Evolutionary conservation across 2,888 invertebrate species (phyloP).

Genomic region (Neocrepidodera transversa): DNA sequence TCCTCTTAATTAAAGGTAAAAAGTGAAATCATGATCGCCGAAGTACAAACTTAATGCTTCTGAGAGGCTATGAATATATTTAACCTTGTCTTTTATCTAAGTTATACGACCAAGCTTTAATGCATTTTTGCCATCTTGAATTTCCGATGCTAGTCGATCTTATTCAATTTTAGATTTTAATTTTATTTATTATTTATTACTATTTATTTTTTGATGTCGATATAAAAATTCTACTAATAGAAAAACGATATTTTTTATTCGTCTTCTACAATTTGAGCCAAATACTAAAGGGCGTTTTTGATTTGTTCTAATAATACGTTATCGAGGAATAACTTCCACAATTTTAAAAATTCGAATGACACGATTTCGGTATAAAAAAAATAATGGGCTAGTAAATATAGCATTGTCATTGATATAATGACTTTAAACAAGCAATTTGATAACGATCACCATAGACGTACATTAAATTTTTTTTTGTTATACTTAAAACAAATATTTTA

Average conservation of each 20-base stretch:
- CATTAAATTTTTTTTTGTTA: too few species aligned
- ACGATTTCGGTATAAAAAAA: conserved; percentile 37
- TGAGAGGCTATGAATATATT: conserved; percentile 53
- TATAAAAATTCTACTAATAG: too few species aligned
- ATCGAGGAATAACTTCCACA: conserved; percentile 34
- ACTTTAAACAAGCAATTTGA: conserved; percentile 28
- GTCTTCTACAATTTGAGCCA: not conserved
- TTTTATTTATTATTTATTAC: too few species aligned
- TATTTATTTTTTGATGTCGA: too few species aligned
- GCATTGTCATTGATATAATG: conserved; percentile 35
- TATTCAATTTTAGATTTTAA: too few species aligned
- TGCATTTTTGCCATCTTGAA: not conserved
- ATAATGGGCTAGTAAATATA: conserved; percentile 35
- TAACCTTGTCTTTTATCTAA: conserved; percentile 43
- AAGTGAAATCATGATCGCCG: conserved; percentile 50
- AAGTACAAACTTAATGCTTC: conserved; percentile 53
- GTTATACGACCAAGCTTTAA: conserved; percentile 9
- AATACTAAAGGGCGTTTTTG: conserved; percentile 31
- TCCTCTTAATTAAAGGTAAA: conserved; percentile 50
- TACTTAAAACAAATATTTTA: too few species aligned
- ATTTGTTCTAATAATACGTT: conserved; percentile 35
- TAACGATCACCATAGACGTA: conserved; percentile 28
- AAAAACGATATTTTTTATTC: not conserved
- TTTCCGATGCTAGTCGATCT: not conserved
- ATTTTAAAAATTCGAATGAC: conserved; percentile 39